Conservation (phyloP, 1,140 invertebrate species). For the Habropoda laboriosa region DNA sequence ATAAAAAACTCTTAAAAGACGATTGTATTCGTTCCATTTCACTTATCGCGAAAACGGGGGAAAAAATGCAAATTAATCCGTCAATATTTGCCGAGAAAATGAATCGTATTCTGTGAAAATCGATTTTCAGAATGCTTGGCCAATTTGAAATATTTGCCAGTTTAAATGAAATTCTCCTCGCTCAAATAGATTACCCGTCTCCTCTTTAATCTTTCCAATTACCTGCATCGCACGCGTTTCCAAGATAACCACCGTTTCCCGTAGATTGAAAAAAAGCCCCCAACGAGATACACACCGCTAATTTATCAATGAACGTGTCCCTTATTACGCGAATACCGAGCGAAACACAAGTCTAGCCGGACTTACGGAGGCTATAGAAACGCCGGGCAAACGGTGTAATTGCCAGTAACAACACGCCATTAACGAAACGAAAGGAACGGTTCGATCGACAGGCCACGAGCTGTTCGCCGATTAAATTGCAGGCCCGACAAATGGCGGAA, state of each 20-base stretch:
- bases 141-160: neutral
- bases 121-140: neutral
- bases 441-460: slow-evolving; percentile 4
- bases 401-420: slow-evolving; percentile 33
- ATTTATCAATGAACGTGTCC: slow-evolving; percentile 10
- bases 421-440: slow-evolving; percentile 50
- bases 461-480: slow-evolving; percentile 57
- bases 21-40: too few relatives aligned
- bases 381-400: slow-evolving; percentile 14
- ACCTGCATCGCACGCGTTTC: neutral
- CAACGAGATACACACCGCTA: too few relatives aligned
- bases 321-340: neutral
- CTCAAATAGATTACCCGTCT: neutral
- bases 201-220: neutral
- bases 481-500: slow-evolving; percentile 50
- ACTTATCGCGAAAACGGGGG: too few relatives aligned
- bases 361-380: neutral
- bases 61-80: too few relatives aligned
- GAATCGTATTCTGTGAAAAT: too few relatives aligned
- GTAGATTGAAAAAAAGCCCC: too few relatives aligned
- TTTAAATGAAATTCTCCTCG: neutral
- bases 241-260: neutral
- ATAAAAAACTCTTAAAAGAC: too few relatives aligned
- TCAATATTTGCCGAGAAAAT: too few relatives aligned
- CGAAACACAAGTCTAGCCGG: neutral